Percentiles rank a stretch among this genome's conserved stretches.
Conservation (phyloP, 2,797 vertebrate species). For the Pipistrellus pipistrellus region DNA sequence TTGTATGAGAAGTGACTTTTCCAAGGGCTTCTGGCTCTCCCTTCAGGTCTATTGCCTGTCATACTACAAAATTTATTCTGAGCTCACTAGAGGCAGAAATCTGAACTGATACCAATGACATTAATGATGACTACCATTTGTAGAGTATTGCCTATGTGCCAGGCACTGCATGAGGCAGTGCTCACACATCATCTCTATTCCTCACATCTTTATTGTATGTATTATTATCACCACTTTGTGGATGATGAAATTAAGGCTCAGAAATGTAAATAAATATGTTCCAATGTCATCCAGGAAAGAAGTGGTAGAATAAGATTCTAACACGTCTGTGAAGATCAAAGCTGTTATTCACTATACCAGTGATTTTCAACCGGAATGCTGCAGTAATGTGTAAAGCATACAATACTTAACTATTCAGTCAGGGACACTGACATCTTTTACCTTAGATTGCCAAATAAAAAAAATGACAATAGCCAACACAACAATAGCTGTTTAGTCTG, state of each 20-base stretch:
- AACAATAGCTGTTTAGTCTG: neutral
- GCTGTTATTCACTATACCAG: neutral
- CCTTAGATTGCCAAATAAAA: neutral
- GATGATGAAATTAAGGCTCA: neutral
- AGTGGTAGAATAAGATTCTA: neutral
- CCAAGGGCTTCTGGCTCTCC: neutral
- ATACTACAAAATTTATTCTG: neutral
- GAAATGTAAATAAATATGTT: neutral
- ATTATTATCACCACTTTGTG: slow-evolving; percentile 1
- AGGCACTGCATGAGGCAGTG: neutral
- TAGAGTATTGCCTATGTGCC: neutral
- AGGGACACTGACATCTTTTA: neutral
- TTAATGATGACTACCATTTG: neutral
- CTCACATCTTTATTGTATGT: neutral
- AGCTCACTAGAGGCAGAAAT: neutral
- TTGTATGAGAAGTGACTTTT: neutral
- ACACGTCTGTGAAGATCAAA: neutral
- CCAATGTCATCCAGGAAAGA: neutral
- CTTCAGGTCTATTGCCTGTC: neutral
- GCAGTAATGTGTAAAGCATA: neutral
- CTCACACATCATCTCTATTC: neutral
- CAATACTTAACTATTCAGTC: neutral
- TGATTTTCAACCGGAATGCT: no score
- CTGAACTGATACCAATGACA: neutral
- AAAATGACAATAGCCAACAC: neutral